Base-by-base conservation (phyloP, 37 sponge, comb jelly and placozoan species). In the Haliclona indistincta region DNA sequence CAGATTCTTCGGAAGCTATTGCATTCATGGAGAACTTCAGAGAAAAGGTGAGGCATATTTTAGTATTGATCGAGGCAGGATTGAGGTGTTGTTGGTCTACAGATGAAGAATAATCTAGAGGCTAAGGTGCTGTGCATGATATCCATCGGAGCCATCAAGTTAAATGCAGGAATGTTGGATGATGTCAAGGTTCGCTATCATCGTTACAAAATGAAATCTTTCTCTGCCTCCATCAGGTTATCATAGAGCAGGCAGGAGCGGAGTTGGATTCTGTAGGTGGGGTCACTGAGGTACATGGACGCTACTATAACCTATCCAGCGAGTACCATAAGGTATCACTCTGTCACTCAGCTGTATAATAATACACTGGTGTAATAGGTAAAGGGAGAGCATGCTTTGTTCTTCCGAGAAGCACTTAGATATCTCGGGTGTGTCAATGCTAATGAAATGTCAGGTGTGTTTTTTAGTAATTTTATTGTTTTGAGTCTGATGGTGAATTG, bases 361-460 rank as follows among this genome's bases (percentile, higher is more conserved):
- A 15, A 34, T 73, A 71, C 38, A 32, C n/a, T 22, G 17, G 51
- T 77, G 32, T 22, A 55, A 41, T 55, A 87, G 93, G 42, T 76
- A 25, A 76, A 68, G 44, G 78, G 79, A 10, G 81, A 87, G 44
- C 79, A 86, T 83, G 79, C 81, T 61, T 64, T 63, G 4, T 95
- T 80, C 73, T 95, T 88, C 40, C 60, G 86, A 6, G 85, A 95
- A 78, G 84, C 93, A 63, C 77, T 95, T 38, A 73, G 86, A 0
- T 95, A 82, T 55, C 79, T 96, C 19, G 96, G 96, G 8, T 96
- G 96, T 74, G 81, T 86, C n/a, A 87, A 92, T 29, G 22, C 92
- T n/a, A 66, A 35, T 49, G 84, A 81, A 29, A 77, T 92, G 26
- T 63, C 93, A 44, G 47, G 86, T 85, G 54, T 43, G 68, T 8